Evolutionary conservation across 2,797 vertebrate genomes (phyloP).

Genomic region (Gorsachius magnificus): DNA sequence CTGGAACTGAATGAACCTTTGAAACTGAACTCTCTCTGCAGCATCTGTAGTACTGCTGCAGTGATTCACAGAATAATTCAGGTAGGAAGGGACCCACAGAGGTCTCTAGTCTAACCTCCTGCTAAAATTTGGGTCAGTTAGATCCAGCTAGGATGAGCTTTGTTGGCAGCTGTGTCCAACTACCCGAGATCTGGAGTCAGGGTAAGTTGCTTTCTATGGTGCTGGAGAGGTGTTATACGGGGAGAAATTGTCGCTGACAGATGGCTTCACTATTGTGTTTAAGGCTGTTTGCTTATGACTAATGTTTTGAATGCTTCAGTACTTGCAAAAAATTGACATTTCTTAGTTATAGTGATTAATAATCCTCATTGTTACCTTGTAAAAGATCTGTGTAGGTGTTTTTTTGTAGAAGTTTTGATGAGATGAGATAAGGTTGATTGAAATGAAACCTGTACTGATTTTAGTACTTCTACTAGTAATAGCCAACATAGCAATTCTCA

Average conservation of each 20-base stretch:
- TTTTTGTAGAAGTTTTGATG: background rate
- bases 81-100: background rate
- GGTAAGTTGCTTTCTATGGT: background rate
- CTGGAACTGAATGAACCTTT: background rate
- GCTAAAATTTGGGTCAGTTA: background rate
- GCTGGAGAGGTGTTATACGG: background rate
- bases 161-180: background rate
- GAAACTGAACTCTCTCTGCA: background rate
- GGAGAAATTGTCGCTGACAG: background rate
- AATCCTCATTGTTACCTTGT: background rate
- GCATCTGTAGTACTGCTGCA: background rate
- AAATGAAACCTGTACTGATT: background rate
- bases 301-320: background rate
- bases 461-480: background rate
- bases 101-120: background rate
- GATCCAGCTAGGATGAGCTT: background rate
- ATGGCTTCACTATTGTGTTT: background rate
- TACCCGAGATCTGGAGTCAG: background rate
- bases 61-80: background rate
- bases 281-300: background rate
- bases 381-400: background rate
- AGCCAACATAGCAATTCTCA: background rate
- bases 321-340: background rate
- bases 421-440: background rate
- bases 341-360: background rate